phyloP scores from a whole-genome alignment of 2,797 vertebrate genomes.

The Phyllotis vaccarum region DNA sequence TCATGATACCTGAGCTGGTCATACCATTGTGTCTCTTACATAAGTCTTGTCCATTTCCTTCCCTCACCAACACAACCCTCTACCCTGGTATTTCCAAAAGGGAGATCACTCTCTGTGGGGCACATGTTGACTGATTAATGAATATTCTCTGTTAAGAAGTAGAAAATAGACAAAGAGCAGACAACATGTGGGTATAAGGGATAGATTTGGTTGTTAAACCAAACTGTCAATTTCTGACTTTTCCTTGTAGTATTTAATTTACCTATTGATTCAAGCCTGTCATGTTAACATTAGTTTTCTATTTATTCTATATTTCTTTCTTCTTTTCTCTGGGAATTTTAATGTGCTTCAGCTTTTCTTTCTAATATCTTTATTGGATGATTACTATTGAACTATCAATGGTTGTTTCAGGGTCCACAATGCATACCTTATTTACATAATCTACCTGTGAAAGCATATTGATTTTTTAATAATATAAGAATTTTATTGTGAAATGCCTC shows the following conservation, averaged over 20 bases:
- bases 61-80: neutral
- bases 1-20: too few relatives aligned
- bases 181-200: neutral
- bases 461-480: conserved; percentile 1
- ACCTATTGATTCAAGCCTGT: neutral
- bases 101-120: neutral
- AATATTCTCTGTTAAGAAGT: conserved; percentile 30
- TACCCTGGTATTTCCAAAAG: neutral
- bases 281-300: neutral
- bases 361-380: neutral
- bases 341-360: neutral
- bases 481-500: neutral
- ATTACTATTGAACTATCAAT: neutral
- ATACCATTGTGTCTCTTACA: neutral
- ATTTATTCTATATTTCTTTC: neutral
- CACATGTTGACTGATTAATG: neutral
- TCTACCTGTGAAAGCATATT: neutral
- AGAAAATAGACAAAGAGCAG: neutral
- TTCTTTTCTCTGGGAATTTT: neutral
- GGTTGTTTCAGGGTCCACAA: neutral
- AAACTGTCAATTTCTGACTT: neutral
- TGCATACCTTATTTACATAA: neutral
- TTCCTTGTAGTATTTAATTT: neutral
- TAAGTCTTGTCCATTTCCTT: neutral
- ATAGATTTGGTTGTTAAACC: neutral